phyloP scores from a whole-genome alignment of 2,113 vertebrate species.

The Rynchops niger region DNA sequence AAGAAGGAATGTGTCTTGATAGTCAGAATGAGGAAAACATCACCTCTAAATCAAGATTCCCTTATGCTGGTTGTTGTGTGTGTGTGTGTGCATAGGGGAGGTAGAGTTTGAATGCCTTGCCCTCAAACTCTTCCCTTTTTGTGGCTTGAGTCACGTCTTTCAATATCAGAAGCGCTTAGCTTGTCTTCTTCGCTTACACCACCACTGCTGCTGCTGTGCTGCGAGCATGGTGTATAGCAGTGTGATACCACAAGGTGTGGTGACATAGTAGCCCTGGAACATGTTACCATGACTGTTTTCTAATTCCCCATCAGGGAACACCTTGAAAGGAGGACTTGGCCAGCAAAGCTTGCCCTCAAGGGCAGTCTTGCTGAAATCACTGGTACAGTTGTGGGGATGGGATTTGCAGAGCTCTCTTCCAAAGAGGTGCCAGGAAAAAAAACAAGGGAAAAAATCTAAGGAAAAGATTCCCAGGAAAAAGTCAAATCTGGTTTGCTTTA shows the following conservation, averaged over 20 bases:
- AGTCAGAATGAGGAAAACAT: neutral
- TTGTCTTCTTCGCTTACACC: neutral
- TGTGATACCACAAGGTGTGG: neutral
- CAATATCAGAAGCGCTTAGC: neutral
- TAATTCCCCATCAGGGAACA: neutral
- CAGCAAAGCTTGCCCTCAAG: neutral
- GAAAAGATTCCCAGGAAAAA: neutral
- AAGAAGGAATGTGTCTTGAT: neutral
- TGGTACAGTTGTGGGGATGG: neutral
- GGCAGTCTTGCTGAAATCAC: neutral
- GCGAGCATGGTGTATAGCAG: neutral
- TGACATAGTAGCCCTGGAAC: neutral
- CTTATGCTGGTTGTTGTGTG: neutral
- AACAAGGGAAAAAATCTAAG: too few species aligned
- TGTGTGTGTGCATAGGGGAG: accelerated
- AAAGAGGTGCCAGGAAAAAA: neutral
- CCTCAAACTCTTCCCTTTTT: neutral
- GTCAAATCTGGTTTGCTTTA: neutral
- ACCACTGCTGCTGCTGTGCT: neutral
- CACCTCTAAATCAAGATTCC: neutral
- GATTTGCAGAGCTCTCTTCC: neutral
- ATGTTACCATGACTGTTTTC: neutral
- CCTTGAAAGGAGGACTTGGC: neutral
- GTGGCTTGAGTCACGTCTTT: neutral
- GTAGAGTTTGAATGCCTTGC: neutral